Evolutionary conservation across 2,888 invertebrate species (phyloP), one percentile per base, ranked within the genome.

Genomic region (Macrosiphum euphorbiae): DNA sequence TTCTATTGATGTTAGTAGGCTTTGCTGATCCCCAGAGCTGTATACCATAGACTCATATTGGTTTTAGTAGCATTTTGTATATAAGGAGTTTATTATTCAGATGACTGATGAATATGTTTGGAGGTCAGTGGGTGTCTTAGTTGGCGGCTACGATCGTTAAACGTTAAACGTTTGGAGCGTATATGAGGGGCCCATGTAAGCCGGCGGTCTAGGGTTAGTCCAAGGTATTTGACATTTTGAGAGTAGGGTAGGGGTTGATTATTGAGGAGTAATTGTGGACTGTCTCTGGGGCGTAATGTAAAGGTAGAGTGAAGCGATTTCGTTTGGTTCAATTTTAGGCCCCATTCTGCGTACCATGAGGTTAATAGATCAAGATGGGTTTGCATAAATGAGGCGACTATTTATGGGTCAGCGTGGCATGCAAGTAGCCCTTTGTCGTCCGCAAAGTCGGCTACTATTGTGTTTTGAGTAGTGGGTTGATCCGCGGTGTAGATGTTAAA

Each of bases 401-500:
- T 50, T n/a, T n/a, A 4, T 35, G 87, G 44, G 41, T 86, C 28
- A 28, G 47, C 7, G 50, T 24, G 50, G 44, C 5, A 24, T 13
- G 41, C 41, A 41, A 85, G 16, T 35, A 85, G 11, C 35, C 16
- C 84, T 85, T 50, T 88, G 28, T 88, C 52, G n/a, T 88, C 87
- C 5, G 87, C 87, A 88, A 88, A 88, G 87, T 50, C 50, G 50
- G n/a, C 47, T 28, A 88, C 87, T 41, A 85, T 13, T 26, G 24
- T 52, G 11, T 88, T n/a, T n/a, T 11, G 16, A 7, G 52, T 50
- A 28, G 50, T 50, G 50, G 13, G 11, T 50, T 50, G 50, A 28
- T 88, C 87, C 11, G 87, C 50, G 10, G 50, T 87, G 50, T 28
- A 87, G 47, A 87, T 50, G 87, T 87, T 87, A 50, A 87, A 87